phyloP scores from a whole-genome alignment of 2,797 vertebrate species.

The Nannoperca obscura region DNA sequence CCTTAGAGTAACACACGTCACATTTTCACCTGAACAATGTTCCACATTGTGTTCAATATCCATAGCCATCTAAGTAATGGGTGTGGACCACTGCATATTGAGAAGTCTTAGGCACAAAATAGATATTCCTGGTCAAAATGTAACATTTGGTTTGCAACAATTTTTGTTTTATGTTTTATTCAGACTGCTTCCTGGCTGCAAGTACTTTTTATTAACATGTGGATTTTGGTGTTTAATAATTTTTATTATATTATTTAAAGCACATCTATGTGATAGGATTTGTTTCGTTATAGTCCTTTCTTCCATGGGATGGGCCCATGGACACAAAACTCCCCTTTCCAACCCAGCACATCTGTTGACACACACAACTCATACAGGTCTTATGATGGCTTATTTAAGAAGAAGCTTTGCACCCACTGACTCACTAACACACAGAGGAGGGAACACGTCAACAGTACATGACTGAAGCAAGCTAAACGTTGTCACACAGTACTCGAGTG shows the following conservation, averaged over 20 bases:
- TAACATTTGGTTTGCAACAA: background rate
- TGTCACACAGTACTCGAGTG: too few relatives aligned
- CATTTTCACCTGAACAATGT: constrained; percentile 60
- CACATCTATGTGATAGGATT: background rate
- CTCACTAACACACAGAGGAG: background rate
- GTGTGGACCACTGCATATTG: constrained; percentile 2
- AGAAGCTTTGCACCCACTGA: background rate
- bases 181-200: background rate
- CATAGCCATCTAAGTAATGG: constrained; percentile 14
- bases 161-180: background rate
- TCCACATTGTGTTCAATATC: constrained; percentile 35
- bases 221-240: background rate
- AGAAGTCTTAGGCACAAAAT: background rate
- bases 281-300: background rate
- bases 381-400: background rate
- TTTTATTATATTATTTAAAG: background rate
- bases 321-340: background rate
- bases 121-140: background rate
- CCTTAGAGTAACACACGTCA: constrained; percentile 61
- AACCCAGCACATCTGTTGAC: background rate
- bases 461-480: too few relatives aligned
- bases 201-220: background rate
- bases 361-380: background rate
- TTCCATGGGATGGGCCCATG: background rate
- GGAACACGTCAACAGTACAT: too few relatives aligned